These are phyloP conservation scores for Hemistola chrysoprasaria DNA, from an alignment of 2,888 invertebrate species.

Conservation along the genomic window DNA sequence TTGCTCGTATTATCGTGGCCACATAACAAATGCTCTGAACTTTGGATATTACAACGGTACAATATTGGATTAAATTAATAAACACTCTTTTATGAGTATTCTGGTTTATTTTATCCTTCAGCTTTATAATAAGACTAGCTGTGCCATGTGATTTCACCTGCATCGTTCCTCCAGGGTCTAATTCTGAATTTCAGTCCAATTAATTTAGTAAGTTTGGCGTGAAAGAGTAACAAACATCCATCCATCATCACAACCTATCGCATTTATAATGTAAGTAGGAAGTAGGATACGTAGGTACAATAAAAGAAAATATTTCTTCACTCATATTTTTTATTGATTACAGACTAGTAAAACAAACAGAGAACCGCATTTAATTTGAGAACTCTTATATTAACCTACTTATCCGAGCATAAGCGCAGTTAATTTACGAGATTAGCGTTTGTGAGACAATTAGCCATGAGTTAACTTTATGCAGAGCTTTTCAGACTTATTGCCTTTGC, in stretches of 20 bases:
- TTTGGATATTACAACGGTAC: constrained; percentile 18
- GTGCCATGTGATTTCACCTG: too few species aligned
- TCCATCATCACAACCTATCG: too few species aligned
- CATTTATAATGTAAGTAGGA: too few species aligned
- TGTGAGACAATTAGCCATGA: constrained; percentile 45
- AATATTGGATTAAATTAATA: not conserved
- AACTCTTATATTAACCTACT: constrained; percentile 38
- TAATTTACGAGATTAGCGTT: constrained; percentile 50
- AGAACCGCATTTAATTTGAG: constrained; percentile 37
- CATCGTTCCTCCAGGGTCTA: too few species aligned
- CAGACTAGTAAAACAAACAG: constrained; percentile 25
- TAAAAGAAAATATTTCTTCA: not conserved
- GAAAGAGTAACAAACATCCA: too few species aligned
- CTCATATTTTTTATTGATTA: constrained; percentile 15
- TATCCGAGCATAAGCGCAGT: constrained; percentile 44
- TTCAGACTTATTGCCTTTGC: constrained; percentile 39
- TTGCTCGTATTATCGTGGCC: constrained; percentile 35
- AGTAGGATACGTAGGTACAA: too few species aligned
- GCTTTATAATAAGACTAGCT: too few species aligned
- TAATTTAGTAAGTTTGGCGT: too few species aligned
- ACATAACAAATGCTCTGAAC: constrained; percentile 24
- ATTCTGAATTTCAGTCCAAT: too few species aligned
- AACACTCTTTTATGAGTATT: not conserved
- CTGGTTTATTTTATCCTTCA: too few species aligned
- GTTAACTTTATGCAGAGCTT: constrained; percentile 46